Conservation (phyloP, 53 echinoderm and acorn worm species). For the Crossaster papposus region DNA sequence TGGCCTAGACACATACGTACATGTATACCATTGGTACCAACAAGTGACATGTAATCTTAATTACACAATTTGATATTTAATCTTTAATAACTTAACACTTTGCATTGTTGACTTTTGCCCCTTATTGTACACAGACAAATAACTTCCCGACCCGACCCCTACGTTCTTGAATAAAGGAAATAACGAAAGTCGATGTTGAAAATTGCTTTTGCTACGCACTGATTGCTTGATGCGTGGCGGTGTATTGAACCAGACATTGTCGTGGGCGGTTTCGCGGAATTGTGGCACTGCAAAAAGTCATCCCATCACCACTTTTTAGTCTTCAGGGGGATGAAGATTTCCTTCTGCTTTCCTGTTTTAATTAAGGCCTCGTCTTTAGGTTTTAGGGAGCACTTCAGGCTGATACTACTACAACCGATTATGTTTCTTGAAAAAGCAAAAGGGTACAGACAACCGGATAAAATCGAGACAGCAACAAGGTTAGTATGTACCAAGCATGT, state of each 20-base stretch:
- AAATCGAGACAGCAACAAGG: not conserved
- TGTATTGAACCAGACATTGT: constrained; percentile 4
- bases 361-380: constrained; percentile 22
- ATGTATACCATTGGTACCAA: no score
- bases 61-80: no score
- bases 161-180: not conserved
- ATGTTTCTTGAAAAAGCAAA: not conserved
- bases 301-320: not conserved
- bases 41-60: no score
- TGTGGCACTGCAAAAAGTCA: not conserved
- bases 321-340: constrained; percentile 31
- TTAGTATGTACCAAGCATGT: not conserved
- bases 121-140: not conserved
- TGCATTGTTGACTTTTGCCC: no score
- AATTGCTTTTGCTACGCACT: not conserved
- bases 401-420: not conserved
- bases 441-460: not conserved
- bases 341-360: constrained; percentile 25
- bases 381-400: constrained; percentile 19
- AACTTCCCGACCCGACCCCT: not conserved
- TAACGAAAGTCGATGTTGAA: not conserved
- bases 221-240: not conserved
- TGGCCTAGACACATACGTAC: no score
- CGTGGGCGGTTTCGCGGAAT: constrained; percentile 45
- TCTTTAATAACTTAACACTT: no score